phyloP scores from a whole-genome alignment of 2,888 invertebrate genomes.

The Megalurothrips usitatus region DNA sequence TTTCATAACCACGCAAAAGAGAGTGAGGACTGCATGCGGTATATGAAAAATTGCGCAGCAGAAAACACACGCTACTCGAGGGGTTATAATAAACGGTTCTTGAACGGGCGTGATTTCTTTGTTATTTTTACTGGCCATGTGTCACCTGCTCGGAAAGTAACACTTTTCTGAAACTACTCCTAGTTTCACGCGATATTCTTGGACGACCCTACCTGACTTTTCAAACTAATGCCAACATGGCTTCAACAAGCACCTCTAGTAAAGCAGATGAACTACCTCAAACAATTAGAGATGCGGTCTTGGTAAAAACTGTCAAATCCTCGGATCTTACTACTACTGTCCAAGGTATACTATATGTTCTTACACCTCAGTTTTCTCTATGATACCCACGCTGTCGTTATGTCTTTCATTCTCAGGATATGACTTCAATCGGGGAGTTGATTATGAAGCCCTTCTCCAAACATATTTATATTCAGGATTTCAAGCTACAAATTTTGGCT shows the following conservation, averaged over 20 bases:
- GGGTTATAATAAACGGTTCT: no score
- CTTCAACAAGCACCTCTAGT: neutral
- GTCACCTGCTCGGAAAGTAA: no score
- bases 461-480: slow-evolving; percentile 84
- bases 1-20: no score
- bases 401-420: slow-evolving; percentile 59
- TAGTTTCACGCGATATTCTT: no score
- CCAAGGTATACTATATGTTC: slow-evolving; percentile 44
- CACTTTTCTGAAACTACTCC: no score
- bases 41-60: no score
- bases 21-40: no score
- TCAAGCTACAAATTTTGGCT: slow-evolving; percentile 93
- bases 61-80: no score
- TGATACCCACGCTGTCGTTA: slow-evolving; percentile 25
- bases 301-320: slow-evolving; percentile 63
- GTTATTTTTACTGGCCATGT: no score
- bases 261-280: slow-evolving; percentile 44
- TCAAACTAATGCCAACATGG: neutral
- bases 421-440: slow-evolving; percentile 85
- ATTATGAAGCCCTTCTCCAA: slow-evolving; percentile 77
- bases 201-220: no score
- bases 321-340: slow-evolving; percentile 65
- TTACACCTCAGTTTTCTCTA: neutral
- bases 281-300: slow-evolving; percentile 64
- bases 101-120: no score